Evolutionary conservation across 2,888 invertebrate genomes (phyloP), one percentile per base, ranked within the genome.

Genomic region (Siphonodentalium dalli): DNA sequence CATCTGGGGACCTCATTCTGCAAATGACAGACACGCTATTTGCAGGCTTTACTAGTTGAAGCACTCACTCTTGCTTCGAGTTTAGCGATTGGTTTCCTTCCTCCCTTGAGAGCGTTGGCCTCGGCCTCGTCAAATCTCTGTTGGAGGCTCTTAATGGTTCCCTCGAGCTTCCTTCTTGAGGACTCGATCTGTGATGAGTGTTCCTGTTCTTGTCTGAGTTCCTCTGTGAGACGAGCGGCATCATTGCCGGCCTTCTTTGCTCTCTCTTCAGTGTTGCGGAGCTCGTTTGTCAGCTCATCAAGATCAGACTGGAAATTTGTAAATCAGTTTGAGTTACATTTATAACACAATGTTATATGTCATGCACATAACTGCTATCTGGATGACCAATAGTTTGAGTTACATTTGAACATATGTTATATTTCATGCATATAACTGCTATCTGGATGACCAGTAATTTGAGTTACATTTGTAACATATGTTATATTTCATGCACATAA

Each of bases 71-170:
- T 75, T 86, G 93, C 92, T 88, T 99, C 98, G 82, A 99, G 87
- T 85, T 98, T 98, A 86, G 93, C 92, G 85, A 99, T 97, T 74
- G 94, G 93, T 86, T 96, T 96, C 89, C 97, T 97, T 85, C 98
- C 97, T 84, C 97, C 95, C 87, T 97, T 97, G 77, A 97, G 90
- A 55, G 97, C 97, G 83, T 95, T 95, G 78, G 90, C 92, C 85
- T 94, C 97, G 74, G 96, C 95, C 84, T 96, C 96, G 82, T 97
- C 96, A 78, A 97, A 86, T 81, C 98, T 90, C 78, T 94, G 90
- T 58, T 79, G 79, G 83, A 99, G 87, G 84, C 99, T 99, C 89
- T 98, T 99, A 87, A 98, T 93, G 85, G 97, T 96, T 80, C 90
- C 89, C 85, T 99, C 98, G 72, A 98, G 89, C 58, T 93, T 93